Evolutionary conservation across 2,797 vertebrate genomes (phyloP), one percentile per base, ranked within the genome.

Genomic region (Helicolenus hilgendorfi): DNA sequence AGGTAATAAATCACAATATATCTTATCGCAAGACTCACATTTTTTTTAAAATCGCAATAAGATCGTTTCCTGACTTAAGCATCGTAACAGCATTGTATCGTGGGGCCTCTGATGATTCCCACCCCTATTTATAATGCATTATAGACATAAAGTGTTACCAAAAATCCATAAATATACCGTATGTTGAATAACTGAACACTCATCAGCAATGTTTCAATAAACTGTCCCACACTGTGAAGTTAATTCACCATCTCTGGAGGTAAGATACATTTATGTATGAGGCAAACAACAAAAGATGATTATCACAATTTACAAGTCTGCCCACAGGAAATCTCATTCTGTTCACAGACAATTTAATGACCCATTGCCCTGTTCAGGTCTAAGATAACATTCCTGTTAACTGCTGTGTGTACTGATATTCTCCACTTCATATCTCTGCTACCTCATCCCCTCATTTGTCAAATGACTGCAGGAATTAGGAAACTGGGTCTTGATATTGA

Each of bases 401-500:
- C 80, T 75, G 38, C 26, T 38, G 27, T n/a, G 29, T 83, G 56
- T 31, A 15, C 56, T 63, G 45, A 75, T 75, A 65, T 82, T 64
- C 15, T 14, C 18, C n/a, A 58, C 45, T 79, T 81, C 45, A 70
- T 63, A 55, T 77, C 85, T 86, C 62, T 82, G 24, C 58, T 69
- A 60, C 49, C 72, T 11, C 38, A 41, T 87, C 22, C 8, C 56
- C 22, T 78, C 31, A 31, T 85, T 84, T 88, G 73, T 90, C 68
- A 89, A 83, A 73, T 62, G 33, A 83, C 69, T 35, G 73, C 68
- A 56, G n/a, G 85, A 84, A 89, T 87, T 84, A 78, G 60, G 53
- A 85, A 90, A 79, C 56, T 58, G n/a, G 73, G 71, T 75, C 41
- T 73, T 9, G 38, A 81, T 81, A 87, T 70, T 64, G 82, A 90